Evolutionary conservation across 2,113 vertebrate species (phyloP).

Genomic region (Theristicus caerulescens): DNA sequence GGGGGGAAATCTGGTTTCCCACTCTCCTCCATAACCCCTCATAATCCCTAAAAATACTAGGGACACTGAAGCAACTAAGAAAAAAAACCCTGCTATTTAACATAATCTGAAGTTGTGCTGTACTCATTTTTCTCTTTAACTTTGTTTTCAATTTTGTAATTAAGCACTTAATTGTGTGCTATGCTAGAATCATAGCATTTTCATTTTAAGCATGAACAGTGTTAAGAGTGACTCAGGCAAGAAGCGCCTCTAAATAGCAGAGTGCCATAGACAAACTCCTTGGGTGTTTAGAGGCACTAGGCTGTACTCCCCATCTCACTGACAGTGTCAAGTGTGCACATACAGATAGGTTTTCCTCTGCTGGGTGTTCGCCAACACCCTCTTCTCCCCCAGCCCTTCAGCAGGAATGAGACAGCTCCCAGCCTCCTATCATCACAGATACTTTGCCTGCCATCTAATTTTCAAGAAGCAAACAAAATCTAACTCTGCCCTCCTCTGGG

Average conservation of each 20-base stretch:
- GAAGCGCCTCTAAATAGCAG: neutral
- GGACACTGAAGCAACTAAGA: neutral
- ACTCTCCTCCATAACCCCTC: neutral
- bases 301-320: neutral
- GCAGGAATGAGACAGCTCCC: neutral
- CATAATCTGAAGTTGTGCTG: neutral
- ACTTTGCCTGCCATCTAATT: neutral
- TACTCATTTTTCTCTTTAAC: neutral
- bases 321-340: neutral
- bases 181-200: neutral
- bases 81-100: neutral
- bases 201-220: neutral
- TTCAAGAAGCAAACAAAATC: neutral
- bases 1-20: neutral
- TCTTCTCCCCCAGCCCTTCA: neutral
- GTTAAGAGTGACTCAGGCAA: neutral
- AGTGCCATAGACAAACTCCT: neutral
- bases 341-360: neutral
- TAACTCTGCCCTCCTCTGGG: neutral
- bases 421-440: neutral
- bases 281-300: neutral
- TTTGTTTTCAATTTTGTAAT: neutral
- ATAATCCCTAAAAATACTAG: neutral
- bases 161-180: neutral
- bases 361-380: neutral